These are phyloP conservation scores for Pogonognathellus flavescens DNA, from an alignment of 1,140 invertebrate genomes.

Conservation along the genomic window DNA sequence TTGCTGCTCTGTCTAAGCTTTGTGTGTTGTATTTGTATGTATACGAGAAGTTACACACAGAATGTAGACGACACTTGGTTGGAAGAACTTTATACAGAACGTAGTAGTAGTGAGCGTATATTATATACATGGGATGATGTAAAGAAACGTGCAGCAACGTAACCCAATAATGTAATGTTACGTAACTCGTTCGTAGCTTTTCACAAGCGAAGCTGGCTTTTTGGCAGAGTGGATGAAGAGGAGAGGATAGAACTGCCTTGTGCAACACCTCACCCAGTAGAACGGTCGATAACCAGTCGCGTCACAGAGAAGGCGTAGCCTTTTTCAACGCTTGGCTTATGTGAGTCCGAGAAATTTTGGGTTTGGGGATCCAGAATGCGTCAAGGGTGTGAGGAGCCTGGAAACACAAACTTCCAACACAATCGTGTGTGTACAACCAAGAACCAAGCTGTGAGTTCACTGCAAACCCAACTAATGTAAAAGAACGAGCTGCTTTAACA, in stretches of 20 bases:
- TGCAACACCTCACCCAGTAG: constrained; percentile 52
- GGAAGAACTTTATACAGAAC: too few species aligned
- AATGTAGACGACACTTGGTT: too few species aligned
- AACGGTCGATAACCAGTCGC: constrained; percentile 56
- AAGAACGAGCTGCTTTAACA: too few species aligned
- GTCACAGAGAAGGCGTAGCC: constrained; percentile 54
- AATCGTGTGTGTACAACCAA: background rate
- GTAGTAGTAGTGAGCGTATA: too few species aligned
- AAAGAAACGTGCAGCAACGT: background rate
- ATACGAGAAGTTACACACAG: too few species aligned
- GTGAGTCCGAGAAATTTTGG: constrained; percentile 29
- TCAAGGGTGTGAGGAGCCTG: constrained; percentile 35
- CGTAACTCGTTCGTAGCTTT: constrained; percentile 1
- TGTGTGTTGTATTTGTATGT: too few species aligned
- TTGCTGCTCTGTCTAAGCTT: too few species aligned
- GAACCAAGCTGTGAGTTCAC: too few species aligned
- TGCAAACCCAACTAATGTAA: too few species aligned
- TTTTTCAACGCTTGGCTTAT: constrained; percentile 21
- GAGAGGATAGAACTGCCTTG: constrained; percentile 49
- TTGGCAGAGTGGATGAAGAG: constrained; percentile 34
- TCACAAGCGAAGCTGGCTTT: background rate
- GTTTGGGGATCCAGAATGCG: constrained; percentile 36
- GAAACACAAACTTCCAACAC: constrained; percentile 31
- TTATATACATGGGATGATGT: background rate
- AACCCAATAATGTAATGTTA: background rate